A percentile compares a stretch with the other conserved stretches of the same genome.
Evolutionary conservation across 2,888 invertebrate species (phyloP).

Genomic region (Sinodicranocentrus sp.): DNA sequence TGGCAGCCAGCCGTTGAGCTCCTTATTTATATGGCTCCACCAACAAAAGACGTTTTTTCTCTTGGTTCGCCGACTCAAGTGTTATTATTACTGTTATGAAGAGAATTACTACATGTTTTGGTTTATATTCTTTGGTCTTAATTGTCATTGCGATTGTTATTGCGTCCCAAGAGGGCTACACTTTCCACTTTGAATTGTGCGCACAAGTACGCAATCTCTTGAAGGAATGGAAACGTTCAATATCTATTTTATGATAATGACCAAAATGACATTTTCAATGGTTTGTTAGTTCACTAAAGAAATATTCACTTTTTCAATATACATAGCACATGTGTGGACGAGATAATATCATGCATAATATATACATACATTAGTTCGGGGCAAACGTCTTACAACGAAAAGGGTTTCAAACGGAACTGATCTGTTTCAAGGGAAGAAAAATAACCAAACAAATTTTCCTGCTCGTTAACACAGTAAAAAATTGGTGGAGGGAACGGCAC

Average conservation of each 20-base stretch:
- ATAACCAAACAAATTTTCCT: slow-evolving; percentile 12
- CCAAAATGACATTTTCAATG: neutral
- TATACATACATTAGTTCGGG: no score
- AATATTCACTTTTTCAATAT: no score
- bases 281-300: slow-evolving; percentile 4
- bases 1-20: no score
- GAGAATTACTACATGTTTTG: slow-evolving; percentile 2
- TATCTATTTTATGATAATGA: slow-evolving; percentile 13
- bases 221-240: no score
- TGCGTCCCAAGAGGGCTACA: neutral
- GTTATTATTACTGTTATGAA: neutral
- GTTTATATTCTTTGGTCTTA: neutral
- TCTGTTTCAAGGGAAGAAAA: no score
- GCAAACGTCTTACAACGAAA: no score
- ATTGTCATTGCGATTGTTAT: slow-evolving; percentile 12
- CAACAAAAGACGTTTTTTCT: neutral
- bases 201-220: neutral
- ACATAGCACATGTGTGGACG: no score
- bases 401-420: no score
- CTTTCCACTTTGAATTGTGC: neutral
- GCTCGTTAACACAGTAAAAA: slow-evolving; percentile 15
- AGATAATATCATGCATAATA: no score
- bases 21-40: neutral
- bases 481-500: neutral
- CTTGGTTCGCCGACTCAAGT: neutral